A percentile compares a stretch with the other conserved stretches of the same genome.
phyloP scores from a whole-genome alignment of 2,113 vertebrate species.

The Microcebus jonahi region DNA sequence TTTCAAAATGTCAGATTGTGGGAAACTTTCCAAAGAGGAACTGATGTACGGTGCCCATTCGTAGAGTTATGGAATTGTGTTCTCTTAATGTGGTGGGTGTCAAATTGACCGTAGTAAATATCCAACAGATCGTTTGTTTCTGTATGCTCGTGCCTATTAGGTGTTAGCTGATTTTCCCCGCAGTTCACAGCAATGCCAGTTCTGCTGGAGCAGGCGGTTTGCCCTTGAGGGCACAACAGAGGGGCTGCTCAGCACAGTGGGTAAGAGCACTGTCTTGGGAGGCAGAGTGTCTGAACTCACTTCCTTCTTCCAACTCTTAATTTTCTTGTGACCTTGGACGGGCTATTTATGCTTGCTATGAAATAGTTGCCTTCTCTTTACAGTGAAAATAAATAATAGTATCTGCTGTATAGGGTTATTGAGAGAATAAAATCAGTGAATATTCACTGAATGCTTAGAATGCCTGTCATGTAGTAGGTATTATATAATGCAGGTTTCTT shows the following conservation, averaged over 20 bases:
- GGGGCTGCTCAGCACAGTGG: background rate
- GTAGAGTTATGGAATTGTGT: background rate
- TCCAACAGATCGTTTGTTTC: background rate
- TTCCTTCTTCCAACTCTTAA: background rate
- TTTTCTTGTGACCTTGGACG: background rate
- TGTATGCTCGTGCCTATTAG: background rate
- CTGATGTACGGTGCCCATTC: background rate
- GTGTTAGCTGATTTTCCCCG: background rate
- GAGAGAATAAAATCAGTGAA: background rate
- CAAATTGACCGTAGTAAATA: background rate
- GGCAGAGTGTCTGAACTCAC: background rate
- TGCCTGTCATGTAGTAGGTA: background rate
- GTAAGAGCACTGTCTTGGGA: no score
- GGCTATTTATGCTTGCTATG: background rate
- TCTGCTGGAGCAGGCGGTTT: accelerated
- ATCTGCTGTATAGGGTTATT: background rate
- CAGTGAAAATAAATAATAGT: background rate
- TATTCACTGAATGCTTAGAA: background rate
- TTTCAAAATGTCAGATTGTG: constrained; percentile 60
- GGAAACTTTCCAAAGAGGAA: constrained; percentile 70
- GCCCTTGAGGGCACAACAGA: background rate
- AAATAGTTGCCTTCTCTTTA: background rate
- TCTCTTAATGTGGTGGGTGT: background rate
- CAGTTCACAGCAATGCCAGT: accelerated
- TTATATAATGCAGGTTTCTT: background rate